phyloP scores from a whole-genome alignment of 2,113 vertebrate genomes.

The Callithrix jacchus region DNA sequence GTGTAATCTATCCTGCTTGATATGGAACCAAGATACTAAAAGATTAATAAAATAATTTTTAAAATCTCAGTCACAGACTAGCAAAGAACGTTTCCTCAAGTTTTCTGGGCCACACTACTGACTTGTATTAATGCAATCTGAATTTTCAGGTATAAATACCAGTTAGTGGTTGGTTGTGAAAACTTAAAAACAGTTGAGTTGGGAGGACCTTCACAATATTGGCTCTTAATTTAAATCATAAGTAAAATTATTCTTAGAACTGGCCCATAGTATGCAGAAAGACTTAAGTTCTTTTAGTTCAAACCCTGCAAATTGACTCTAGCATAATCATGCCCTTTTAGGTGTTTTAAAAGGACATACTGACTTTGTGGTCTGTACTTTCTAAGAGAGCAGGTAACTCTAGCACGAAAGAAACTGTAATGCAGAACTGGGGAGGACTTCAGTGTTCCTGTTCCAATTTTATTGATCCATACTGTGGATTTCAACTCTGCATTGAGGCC shows the following conservation, averaged over 20 bases:
- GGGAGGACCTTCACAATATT: not conserved
- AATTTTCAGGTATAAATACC: conserved; percentile 9
- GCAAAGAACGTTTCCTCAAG: conserved; percentile 49
- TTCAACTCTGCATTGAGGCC: too few relatives aligned
- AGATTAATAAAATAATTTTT: not conserved
- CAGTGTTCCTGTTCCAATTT: too few relatives aligned
- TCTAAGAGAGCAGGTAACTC: conserved; percentile 88
- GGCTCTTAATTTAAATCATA: not conserved
- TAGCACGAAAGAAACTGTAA: conserved; percentile 85
- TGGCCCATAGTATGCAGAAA: not conserved
- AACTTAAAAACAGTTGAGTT: not conserved
- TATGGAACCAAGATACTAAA: conserved; percentile 24
- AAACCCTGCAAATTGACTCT: not conserved
- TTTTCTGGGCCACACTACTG: conserved; percentile 10
- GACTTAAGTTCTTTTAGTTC: conserved; percentile 5
- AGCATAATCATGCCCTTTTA: not conserved
- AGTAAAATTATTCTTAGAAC: not conserved
- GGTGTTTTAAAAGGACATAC: conserved; percentile 58
- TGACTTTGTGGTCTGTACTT: conserved; percentile 80
- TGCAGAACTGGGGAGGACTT: too few relatives aligned
- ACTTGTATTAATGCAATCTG: conserved; percentile 21
- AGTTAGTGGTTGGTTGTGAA: not conserved
- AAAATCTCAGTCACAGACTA: conserved; percentile 31
- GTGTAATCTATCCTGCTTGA: not conserved
- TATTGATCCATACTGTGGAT: too few relatives aligned